Evolutionary conservation across 2,888 invertebrate genomes (phyloP).

Genomic region (Drosophila formosana): DNA sequence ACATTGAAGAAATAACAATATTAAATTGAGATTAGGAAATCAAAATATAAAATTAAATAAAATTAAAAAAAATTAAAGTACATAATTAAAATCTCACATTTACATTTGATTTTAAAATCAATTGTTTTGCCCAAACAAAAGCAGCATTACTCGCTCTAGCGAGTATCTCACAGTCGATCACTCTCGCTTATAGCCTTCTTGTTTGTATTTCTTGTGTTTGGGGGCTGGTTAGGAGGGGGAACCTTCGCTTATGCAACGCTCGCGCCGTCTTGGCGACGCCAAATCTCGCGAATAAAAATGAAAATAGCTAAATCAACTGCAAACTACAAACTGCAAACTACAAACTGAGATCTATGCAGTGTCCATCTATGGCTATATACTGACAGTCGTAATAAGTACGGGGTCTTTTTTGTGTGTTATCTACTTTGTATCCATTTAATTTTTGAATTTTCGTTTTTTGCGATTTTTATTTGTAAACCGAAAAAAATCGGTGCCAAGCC

Average conservation of each 20-base stretch:
- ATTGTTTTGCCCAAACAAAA: no score
- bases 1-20: no score
- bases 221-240: neutral
- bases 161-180: neutral
- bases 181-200: neutral
- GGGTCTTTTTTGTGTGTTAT: constrained; percentile 60
- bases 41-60: no score
- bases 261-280: constrained; percentile 38
- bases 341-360: constrained; percentile 38
- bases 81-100: no score
- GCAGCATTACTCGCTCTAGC: no score
- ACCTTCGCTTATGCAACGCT: constrained; percentile 31
- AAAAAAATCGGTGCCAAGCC: constrained; percentile 45
- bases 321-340: constrained; percentile 21
- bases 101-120: no score
- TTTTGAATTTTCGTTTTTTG: constrained; percentile 18
- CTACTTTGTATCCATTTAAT: constrained; percentile 19
- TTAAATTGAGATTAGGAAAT: no score
- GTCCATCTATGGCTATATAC: constrained; percentile 67
- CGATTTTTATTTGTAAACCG: constrained; percentile 24
- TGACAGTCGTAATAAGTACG: constrained; percentile 65
- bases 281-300: constrained; percentile 16
- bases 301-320: constrained; percentile 9
- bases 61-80: no score
- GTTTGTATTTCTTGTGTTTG: neutral